Evolutionary conservation across 2,113 vertebrate species (phyloP), one percentile per base, ranked within the genome.

Genomic region (Globicephala melas): DNA sequence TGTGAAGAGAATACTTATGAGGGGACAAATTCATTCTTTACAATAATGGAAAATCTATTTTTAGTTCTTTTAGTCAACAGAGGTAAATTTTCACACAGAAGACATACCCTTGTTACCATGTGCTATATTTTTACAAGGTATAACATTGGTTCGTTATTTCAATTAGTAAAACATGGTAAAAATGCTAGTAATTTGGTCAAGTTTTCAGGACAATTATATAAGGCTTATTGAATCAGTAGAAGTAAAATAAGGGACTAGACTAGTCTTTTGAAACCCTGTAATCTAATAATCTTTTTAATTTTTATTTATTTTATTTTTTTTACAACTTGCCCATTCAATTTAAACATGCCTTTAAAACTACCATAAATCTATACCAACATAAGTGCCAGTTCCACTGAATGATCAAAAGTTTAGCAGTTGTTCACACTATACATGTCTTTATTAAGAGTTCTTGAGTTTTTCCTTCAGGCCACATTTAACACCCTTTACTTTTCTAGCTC

Each of bases 301-400:
- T 89, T n/a, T 74, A 50, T 38, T 92, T 81, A 18, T 68, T 23
- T 50, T 68, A 44, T 36, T 65, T 8, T 15, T 15, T 86, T 65
- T 91, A 91, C 4, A 91, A 68, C 38, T 74, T 89, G 77, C 21
- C 58, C 60, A 33, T 77, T 83, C 82, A 91, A 60, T 23, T 93
- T 74, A 94, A 96, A 71, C 63, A 90, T 65, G 50, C 26, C 50
- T 95, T 95, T 96, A 83, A 92, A 95, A 86, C 58, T 82, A 95
- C 8, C 26, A 79, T 55, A 95, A 90, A 84, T 92, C 76, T 81
- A 26, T 36, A 87, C 81, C 53, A 44, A 83, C 62, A 15, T 86
- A 86, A 91, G 38, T 92, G 55, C 87, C 83, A 83, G 58, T 80
- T 97, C 44, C 36, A 96, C 23, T 44, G 65, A 83, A 26, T 25